Evolutionary conservation across 2,888 invertebrate species (phyloP), one percentile per base, ranked within the genome.

Genomic region (Lucinisca nassula): DNA sequence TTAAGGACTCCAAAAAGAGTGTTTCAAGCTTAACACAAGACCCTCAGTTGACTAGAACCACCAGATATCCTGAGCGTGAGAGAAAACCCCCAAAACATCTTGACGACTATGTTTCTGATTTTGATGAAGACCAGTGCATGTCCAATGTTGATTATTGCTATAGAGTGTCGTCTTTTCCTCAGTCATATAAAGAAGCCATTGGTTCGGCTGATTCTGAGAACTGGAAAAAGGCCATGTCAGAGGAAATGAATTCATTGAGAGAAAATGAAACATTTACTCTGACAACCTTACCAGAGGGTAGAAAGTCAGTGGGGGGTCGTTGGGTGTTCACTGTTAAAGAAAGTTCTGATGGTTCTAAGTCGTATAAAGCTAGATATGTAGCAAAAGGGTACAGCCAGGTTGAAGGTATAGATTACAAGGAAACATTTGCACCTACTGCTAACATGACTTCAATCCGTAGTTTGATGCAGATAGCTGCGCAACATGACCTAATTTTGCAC

Each of bases 361-460:
- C 6, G 35, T 81, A 90, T 55, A 90, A 92, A 55, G 40, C 40
- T 40, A 40, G 40, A 40, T 40, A 40, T 40, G 40, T 40, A 40
- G 40, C 40, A 40, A 40, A 40, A 40, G 40, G 40, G 92, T 90
- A 88, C 61, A 81, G 70, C 38, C 91, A 92, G 75, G 67, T 40
- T n/a, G 61, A 74, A 38, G 91, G 85, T 30, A 49, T 85, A 45
- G 92, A 92, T 84, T 91, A 88, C 67, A 51, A 90, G 0, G 87
- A 92, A 78, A 91, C 92, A n/a, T 91, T 91, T 87, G 73, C 92
- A 30, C 91, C 92, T 14, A 92, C 88, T 27, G 85, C 90, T 27
- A 74, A 87, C 87, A 40, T 88, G 87, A 32, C 37, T 92, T 37
- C 40, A 40, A 40, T 40, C 40, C 72, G 90, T 30, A 73, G 75